Base-by-base conservation (phyloP, 2,113 vertebrate genomes). In the Platysternon megacephalum region DNA sequence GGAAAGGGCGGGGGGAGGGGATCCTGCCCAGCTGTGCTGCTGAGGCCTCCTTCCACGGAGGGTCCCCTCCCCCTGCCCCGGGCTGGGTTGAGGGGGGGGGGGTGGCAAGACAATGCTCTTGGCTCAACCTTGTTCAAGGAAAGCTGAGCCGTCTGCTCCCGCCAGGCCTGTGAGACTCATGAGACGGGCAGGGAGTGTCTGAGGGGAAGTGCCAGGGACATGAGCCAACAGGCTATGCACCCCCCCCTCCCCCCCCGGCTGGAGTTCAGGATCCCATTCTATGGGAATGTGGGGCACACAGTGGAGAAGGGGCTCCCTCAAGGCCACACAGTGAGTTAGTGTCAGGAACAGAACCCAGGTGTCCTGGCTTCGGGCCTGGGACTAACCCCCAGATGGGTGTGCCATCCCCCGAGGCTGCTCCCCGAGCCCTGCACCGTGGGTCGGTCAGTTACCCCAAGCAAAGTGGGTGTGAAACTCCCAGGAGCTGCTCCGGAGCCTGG, bases 241-340 rank as follows among this genome's bases (percentile, higher is more conserved):
- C 13, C 29, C 8, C 56, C 5, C 10, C 3, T 3, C 29, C 13
- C 65, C 16, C 4, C 53, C 2, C n/a, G n/a, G n/a, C n/a, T n/a
- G 10, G 28, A n/a, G 8, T 16, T 68, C 16, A 6, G 35, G 32
- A n/a, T 16, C 35, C 61, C 35, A 35, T 19, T 19, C 35, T 35
- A 5, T 68, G 65, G 17, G 35, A 22, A 35, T 65, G 61, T 32
- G 65, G 35, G 65, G 65, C n/a, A 39, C 65, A 10, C 19, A 35
- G 8, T 5, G 19, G n/a, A 22, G 35, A 22, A 72, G 17, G 35
- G 9, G 8, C 16, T 21, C 17, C 61, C 65, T 16, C 16, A 68
- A 9, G 35, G 65, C 14, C 61, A 68, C 32, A n/a, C 16, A 28
- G 28, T 12, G 56, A 29, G 28, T 29, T 29, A 29, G 56, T 29